Percentiles rank a stretch among this genome's conserved stretches.
Evolutionary conservation across 1,140 invertebrate genomes (phyloP).

Genomic region (Papilio xuthus): DNA sequence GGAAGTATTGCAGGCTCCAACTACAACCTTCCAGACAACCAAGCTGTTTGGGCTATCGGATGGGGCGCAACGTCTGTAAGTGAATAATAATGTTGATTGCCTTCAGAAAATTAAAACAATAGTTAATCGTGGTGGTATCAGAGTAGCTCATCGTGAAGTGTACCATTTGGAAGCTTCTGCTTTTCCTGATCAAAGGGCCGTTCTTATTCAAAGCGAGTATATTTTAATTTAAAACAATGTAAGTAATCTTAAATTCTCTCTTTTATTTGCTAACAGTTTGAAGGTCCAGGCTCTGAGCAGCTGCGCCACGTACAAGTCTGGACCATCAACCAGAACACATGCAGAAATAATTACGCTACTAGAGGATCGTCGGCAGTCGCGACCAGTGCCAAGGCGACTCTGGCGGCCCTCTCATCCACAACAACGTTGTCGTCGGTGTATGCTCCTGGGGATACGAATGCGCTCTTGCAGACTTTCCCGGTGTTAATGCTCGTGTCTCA

Average conservation of each 20-base stretch:
- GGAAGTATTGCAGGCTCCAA: conserved; percentile 45
- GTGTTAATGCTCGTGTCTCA: conserved; percentile 80
- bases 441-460: conserved; percentile 82
- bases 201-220: too few relatives aligned
- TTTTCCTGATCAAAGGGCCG: too few relatives aligned
- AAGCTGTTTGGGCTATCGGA: conserved; percentile 48
- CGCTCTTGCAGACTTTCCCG: conserved; percentile 74
- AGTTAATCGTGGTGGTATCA: too few relatives aligned
- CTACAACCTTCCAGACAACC: conserved; percentile 47
- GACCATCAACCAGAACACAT: conserved; percentile 51
- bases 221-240: too few relatives aligned
- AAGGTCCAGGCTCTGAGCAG: conserved; percentile 12
- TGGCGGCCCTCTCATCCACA: conserved; percentile 83
- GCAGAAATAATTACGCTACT: not conserved
- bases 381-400: conserved; percentile 79
- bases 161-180: too few relatives aligned
- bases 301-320: conserved; percentile 48
- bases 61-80: conserved; percentile 50
- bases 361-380: conserved; percentile 18
- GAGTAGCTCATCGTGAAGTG: too few relatives aligned
- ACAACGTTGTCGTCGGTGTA: conserved; percentile 79
- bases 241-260: too few relatives aligned
- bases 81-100: too few relatives aligned
- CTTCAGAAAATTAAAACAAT: not conserved
- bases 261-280: not conserved